A percentile compares a stretch with the other conserved stretches of the same genome.
phyloP scores from a whole-genome alignment of 2,113 vertebrate species.

The Ptyas mucosa region DNA sequence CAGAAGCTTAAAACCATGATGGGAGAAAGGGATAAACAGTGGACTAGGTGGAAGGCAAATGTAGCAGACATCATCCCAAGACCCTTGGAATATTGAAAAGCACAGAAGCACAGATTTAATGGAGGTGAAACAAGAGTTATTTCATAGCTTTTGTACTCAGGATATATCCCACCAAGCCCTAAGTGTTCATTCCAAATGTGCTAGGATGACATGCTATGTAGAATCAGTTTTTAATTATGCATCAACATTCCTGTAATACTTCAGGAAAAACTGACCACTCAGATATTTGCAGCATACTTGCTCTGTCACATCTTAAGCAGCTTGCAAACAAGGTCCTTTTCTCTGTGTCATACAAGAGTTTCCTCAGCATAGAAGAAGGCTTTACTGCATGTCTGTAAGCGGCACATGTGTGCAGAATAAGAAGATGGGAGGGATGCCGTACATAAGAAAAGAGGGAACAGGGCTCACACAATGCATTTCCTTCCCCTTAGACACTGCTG shows the following conservation, averaged over 20 bases:
- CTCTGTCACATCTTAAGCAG: neutral
- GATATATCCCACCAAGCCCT: neutral
- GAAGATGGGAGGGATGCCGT: neutral
- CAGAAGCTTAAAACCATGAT: neutral
- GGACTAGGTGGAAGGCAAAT: neutral
- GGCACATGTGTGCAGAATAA: neutral
- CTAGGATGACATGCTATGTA: neutral
- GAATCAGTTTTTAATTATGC: neutral
- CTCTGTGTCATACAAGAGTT: neutral
- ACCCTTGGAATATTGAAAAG: neutral
- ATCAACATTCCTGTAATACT: neutral
- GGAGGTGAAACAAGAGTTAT: neutral
- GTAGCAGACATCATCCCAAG: neutral
- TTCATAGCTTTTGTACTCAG: neutral
- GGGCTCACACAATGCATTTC: neutral
- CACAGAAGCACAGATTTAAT: neutral
- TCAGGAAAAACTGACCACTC: neutral
- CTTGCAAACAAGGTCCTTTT: neutral
- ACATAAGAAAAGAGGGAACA: neutral
- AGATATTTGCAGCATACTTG: neutral
- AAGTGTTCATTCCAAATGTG: neutral
- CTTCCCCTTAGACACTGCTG: slow-evolving; percentile 8
- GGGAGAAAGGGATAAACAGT: neutral
- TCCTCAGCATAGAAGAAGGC: neutral
- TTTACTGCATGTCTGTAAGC: neutral